A percentile compares a stretch with the other conserved stretches of the same genome.
phyloP scores from a whole-genome alignment of 2,797 vertebrate genomes.

The Phyllotis vaccarum region DNA sequence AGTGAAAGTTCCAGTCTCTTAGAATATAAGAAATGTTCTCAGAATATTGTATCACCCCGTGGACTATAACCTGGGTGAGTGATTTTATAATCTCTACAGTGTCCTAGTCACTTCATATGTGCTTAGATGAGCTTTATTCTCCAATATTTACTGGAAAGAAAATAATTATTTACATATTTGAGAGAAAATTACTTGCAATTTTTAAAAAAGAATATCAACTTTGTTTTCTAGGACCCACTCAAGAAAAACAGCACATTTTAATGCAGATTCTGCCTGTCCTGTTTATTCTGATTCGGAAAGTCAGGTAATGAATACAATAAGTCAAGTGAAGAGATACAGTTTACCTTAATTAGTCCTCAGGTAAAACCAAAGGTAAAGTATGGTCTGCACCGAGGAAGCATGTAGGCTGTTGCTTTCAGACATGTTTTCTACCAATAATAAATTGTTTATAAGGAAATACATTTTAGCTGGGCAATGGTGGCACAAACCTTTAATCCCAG shows the following conservation, averaged over 20 bases:
- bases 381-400: background rate
- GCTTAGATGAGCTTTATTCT: slow-evolving; percentile 5
- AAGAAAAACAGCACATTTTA: slow-evolving; percentile 79
- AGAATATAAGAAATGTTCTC: background rate
- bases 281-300: slow-evolving; percentile 92
- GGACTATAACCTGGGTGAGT: background rate
- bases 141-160: slow-evolving; percentile 30
- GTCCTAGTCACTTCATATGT: background rate
- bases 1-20: background rate
- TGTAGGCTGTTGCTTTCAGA: slow-evolving; percentile 22
- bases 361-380: slow-evolving; percentile 59
- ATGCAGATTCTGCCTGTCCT: slow-evolving; percentile 88
- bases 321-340: background rate
- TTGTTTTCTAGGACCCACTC: slow-evolving; percentile 85
- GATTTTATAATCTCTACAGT: slow-evolving; percentile 9
- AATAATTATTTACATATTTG: slow-evolving; percentile 20
- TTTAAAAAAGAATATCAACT: slow-evolving; percentile 57
- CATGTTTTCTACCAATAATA: slow-evolving; percentile 44
- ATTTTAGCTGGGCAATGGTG: background rate
- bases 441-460: slow-evolving; percentile 26
- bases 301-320: slow-evolving; percentile 88
- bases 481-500: background rate
- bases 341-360: background rate
- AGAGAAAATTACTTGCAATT: slow-evolving; percentile 1
- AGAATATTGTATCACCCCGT: background rate